Evolutionary conservation across 2,888 invertebrate genomes (phyloP), one percentile per base, ranked within the genome.

Genomic region (Microctonus aethiopoides): DNA sequence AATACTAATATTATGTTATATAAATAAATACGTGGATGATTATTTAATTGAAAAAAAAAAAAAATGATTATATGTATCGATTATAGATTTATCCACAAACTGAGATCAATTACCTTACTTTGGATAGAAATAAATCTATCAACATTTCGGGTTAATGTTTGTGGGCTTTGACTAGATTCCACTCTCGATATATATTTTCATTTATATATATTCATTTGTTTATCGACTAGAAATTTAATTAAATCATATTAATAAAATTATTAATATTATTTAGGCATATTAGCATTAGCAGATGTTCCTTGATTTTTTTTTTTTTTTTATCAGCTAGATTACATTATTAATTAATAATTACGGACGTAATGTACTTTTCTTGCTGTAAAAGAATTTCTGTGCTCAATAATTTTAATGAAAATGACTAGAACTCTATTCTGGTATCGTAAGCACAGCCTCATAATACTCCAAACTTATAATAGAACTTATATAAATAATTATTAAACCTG

Each of bases 91-190:
- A 60, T 59, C 71, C 74, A 76, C 72, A 72, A 72, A 76, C 72
- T 72, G 74, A 76, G 76, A 76, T 74, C 76, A 69, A 59, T 71
- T 67, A 67, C 71, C 73, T 54, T 76, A 76, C 76, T 69, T 57
- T 29, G 39, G 22, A 73, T 56, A 34, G 9, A 61, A 13, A 10
- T 51, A 57, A 34, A 54, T n/a, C 39, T 39, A 13, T 62, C 32
- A 20, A 68, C 64, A 39, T 74, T 76, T 74, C 72, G 66, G 74
- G 73, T 69, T 63, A 59, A 26, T 72, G 72, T 74, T 72, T 67
- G 71, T 71, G 74, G 70, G 22, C 51, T 70, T 73, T 76, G 76
- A 76, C 76, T 74, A 76, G 76, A 74, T 67, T 74, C 65, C 72
- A 76, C 76, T 76, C 76, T 69, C 67, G 67, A 71, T 71, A 73